Evolutionary conservation across 2,797 vertebrate species (phyloP).

Genomic region (Oreortyx pictus): DNA sequence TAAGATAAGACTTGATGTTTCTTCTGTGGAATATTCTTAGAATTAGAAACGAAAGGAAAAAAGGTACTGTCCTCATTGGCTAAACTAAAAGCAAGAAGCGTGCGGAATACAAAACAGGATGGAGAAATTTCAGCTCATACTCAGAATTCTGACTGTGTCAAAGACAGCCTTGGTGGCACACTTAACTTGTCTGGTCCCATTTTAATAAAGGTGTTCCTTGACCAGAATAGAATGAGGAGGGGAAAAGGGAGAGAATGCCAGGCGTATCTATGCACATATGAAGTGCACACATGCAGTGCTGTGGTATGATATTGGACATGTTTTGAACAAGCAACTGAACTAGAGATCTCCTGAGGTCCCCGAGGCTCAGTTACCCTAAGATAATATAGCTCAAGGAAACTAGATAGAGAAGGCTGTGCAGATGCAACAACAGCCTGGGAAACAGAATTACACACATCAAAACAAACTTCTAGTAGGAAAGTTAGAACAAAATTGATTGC

Average conservation of each 20-base stretch:
- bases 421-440: neutral
- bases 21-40: neutral
- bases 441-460: neutral
- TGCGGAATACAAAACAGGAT: fast-evolving
- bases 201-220: neutral
- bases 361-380: fast-evolving
- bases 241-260: neutral
- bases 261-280: fast-evolving
- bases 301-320: neutral
- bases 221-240: neutral
- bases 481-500: neutral
- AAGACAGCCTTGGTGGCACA: neutral
- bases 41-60: fast-evolving
- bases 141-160: neutral
- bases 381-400: neutral
- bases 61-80: neutral
- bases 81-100: neutral
- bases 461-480: neutral
- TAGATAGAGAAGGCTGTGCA: fast-evolving
- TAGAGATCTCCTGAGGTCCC: neutral
- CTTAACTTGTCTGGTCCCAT: fast-evolving
- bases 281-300: fast-evolving
- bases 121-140: neutral
- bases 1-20: neutral
- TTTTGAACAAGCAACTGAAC: fast-evolving